Evolutionary conservation across 2,797 vertebrate genomes (phyloP).

Genomic region (Sarcoramphus papa): DNA sequence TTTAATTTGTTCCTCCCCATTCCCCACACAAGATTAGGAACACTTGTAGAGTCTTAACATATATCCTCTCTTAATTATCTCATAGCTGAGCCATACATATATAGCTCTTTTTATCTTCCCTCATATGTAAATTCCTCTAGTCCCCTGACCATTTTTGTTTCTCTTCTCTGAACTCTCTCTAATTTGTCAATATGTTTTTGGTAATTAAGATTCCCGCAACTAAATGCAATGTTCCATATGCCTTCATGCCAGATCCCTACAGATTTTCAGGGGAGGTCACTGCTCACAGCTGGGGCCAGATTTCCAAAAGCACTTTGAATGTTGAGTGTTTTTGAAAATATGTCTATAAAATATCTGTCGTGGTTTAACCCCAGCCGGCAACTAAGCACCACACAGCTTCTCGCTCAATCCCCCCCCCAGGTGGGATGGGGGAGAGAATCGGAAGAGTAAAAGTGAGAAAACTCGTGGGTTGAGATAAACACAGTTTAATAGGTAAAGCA

Average conservation of each 20-base stretch:
- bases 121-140: conserved; percentile 47
- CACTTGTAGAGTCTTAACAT: background rate
- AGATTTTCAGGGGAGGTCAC: conserved; percentile 30
- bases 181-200: conserved; percentile 63
- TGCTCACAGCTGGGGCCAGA: conserved; percentile 10
- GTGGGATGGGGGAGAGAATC: too few relatives aligned
- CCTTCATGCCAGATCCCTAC: background rate
- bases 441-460: too few relatives aligned
- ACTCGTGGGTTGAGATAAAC: too few relatives aligned
- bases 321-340: background rate
- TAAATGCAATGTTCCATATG: background rate
- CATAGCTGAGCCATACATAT: background rate
- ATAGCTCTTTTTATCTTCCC: conserved; percentile 36
- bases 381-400: too few relatives aligned
- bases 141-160: conserved; percentile 54
- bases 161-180: conserved; percentile 50
- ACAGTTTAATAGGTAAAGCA: too few relatives aligned
- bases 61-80: conserved; percentile 22
- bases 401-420: too few relatives aligned
- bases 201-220: conserved; percentile 29
- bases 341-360: background rate
- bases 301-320: conserved; percentile 27
- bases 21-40: conserved; percentile 12
- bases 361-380: too few relatives aligned
- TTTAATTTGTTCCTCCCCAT: conserved; percentile 9